These are phyloP conservation scores for Athene cunicularia DNA, from an alignment of 2,113 vertebrate species.

Conservation along the genomic window DNA sequence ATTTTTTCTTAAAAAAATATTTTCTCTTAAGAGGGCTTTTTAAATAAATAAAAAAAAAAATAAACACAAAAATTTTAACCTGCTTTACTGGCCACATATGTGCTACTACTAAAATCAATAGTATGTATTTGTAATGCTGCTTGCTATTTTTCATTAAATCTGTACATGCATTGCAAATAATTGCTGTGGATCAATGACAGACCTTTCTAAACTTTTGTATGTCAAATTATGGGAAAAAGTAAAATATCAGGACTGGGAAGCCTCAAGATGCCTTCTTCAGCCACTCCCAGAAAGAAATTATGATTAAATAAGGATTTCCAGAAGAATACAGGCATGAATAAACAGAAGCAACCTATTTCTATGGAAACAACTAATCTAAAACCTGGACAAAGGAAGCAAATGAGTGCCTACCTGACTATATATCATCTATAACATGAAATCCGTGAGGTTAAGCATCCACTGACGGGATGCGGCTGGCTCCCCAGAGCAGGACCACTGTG, in stretches of 20 bases:
- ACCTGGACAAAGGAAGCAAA: background rate
- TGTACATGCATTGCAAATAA: background rate
- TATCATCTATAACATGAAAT: background rate
- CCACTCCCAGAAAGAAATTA: background rate
- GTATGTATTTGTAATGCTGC: background rate
- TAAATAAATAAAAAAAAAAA: background rate
- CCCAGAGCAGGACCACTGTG: background rate
- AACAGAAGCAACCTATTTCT: slow-evolving; percentile 27
- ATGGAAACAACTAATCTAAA: slow-evolving; percentile 26
- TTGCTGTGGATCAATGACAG: background rate
- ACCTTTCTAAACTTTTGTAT: background rate
- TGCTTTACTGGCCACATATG: background rate
- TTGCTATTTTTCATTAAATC: background rate
- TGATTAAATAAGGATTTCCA: background rate
- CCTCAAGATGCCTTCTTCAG: background rate
- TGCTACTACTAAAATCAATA: background rate
- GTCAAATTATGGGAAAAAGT: background rate
- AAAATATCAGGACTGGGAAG: background rate
- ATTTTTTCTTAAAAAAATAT: background rate
- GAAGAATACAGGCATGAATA: background rate
- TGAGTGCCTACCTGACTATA: background rate
- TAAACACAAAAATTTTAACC: background rate
- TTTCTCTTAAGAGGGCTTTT: background rate
- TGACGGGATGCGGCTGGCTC: background rate
- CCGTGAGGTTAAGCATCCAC: background rate